Conservation (phyloP, 2,888 invertebrate genomes). For the Hesperia comma region DNA sequence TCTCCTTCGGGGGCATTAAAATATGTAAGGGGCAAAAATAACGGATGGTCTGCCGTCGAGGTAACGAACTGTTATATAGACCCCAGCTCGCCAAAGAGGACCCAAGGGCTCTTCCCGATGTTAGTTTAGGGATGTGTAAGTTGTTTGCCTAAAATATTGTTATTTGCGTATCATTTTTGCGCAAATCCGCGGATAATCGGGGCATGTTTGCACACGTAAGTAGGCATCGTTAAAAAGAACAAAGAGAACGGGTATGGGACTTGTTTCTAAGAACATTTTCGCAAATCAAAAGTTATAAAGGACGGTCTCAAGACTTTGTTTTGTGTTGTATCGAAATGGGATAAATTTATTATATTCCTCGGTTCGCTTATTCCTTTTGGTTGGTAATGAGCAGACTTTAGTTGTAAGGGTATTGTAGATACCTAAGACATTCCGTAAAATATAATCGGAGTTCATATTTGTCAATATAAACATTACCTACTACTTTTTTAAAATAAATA, state of each 20-base stretch:
- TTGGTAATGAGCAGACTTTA: too few species aligned
- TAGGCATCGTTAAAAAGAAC: slow-evolving; percentile 58
- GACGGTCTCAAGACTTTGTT: slow-evolving; percentile 6
- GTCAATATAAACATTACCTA: too few species aligned
- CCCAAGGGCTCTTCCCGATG: slow-evolving; percentile 64
- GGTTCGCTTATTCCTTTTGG: slow-evolving; percentile 21
- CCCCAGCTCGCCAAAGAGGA: slow-evolving; percentile 59
- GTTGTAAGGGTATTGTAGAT: too few species aligned
- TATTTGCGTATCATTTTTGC: slow-evolving; percentile 80
- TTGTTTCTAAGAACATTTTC: slow-evolving; percentile 36
- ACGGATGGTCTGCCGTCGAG: slow-evolving; percentile 71
- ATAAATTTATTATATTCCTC: neutral
- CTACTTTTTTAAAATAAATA: too few species aligned
- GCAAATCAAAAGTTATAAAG: slow-evolving; percentile 38
- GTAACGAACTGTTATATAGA: slow-evolving; percentile 76
- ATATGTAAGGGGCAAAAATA: slow-evolving; percentile 80
- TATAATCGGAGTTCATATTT: too few species aligned
- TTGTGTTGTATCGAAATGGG: neutral
- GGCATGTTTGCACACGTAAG: slow-evolving; percentile 68
- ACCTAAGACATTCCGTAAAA: too few species aligned
- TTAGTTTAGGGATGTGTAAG: slow-evolving; percentile 74
- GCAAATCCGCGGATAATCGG: slow-evolving; percentile 76
- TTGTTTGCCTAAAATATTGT: slow-evolving; percentile 79
- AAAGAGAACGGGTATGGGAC: slow-evolving; percentile 45
- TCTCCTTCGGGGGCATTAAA: slow-evolving; percentile 73